Evolutionary conservation across 2,113 vertebrate species (phyloP), one percentile per base, ranked within the genome.

Genomic region (Mungos mungo): DNA sequence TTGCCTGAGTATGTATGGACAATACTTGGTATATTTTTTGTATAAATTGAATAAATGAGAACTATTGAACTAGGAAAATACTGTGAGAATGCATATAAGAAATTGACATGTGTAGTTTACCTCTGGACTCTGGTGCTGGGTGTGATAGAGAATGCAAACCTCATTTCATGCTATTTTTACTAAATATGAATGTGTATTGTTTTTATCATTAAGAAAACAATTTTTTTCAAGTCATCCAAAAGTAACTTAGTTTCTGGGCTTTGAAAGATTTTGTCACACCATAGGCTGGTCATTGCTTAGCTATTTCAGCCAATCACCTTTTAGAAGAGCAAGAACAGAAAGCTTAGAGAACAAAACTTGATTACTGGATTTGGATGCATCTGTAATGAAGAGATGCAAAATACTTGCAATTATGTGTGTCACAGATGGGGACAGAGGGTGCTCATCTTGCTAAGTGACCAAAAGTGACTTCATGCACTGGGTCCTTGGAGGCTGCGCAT

Each of bases 31-130:
- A 31, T 90, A 83, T 85, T 81, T 4, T 4, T 84, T 95, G n/a
- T 19, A 80, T 97, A 5, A 69, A 74, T 68, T 94, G 68, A 87
- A 35, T 93, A 25, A 97, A 57, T 93, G 80, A 93, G 54, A 93
- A 65, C 57, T 80, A 88, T 74, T 19, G 90, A 76, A 82, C 84
- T 10, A 63, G 25, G 84, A 72, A 66, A 50, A 57, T 66, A 1
- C 38, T 85, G 52, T 2, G 15, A 87, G 60, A 92, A 85, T 65
- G 15, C 14, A 60, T 63, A 1, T 63, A 79, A 68, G 66, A 92
- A 96, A 81, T 23, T 50, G n/a, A 71, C 33, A 16, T 27, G 23
- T 54, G 7, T 60, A 31, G 27, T 90, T 93, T 60, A 52, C 38
- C 68, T 85, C 21, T 82, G 29, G 71, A 19, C 41, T 90, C 2